Evolutionary conservation across 1,140 invertebrate species (phyloP).

Genomic region (Trypoxylus dichotomus): DNA sequence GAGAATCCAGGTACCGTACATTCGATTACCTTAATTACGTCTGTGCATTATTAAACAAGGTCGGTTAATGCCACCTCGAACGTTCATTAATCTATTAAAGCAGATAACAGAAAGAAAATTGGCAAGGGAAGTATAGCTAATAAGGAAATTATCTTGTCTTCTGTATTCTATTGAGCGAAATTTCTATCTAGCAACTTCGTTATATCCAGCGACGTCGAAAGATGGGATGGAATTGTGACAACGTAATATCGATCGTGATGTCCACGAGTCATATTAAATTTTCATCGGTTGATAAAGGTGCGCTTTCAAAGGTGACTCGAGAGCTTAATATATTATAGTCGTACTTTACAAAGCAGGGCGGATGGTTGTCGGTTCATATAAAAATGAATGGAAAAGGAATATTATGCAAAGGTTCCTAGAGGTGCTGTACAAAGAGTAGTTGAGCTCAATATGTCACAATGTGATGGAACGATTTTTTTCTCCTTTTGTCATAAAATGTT

Average conservation of each 20-base stretch:
- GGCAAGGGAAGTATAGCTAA: background rate
- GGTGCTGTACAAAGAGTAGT: background rate
- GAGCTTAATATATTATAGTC: background rate
- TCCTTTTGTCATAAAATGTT: too few species aligned
- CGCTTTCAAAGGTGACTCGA: background rate
- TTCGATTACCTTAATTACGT: too few species aligned
- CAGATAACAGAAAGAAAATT: background rate
- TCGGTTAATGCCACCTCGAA: background rate
- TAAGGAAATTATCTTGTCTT: too few species aligned
- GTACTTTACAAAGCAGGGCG: background rate
- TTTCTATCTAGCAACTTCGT: background rate
- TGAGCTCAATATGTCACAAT: background rate
- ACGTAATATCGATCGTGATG: background rate
- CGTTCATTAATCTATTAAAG: background rate
- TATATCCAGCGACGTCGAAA: background rate
- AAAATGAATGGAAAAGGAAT: background rate
- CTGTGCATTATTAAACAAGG: too few species aligned
- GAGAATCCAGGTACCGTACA: too few species aligned
- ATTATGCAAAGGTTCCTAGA: background rate
- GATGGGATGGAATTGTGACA: background rate
- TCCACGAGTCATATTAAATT: background rate
- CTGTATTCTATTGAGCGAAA: background rate
- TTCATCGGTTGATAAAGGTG: background rate
- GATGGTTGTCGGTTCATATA: background rate
- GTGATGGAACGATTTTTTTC: background rate